Percentiles rank a stretch among this genome's conserved stretches.
phyloP scores from a whole-genome alignment of 1,140 invertebrate species.

The Drosophila asahinai region DNA sequence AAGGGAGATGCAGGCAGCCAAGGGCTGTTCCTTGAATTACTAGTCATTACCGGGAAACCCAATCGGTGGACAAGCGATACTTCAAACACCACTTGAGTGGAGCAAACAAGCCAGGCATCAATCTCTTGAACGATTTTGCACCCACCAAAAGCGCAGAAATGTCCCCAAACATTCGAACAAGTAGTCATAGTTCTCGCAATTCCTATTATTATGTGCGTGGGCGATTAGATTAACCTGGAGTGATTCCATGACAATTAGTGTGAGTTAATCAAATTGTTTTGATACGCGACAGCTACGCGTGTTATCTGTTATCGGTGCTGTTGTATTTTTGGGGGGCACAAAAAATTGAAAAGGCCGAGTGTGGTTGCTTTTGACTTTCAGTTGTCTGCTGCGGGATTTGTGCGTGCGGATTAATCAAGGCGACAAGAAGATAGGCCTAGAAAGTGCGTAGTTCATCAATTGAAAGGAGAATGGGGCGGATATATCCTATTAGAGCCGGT shows the following conservation, averaged over 20 bases:
- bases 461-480: conserved; percentile 58
- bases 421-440: conserved; percentile 25
- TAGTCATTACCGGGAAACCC: not conserved
- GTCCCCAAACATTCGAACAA: conserved; percentile 6
- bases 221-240: conserved; percentile 57
- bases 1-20: conserved; percentile 52
- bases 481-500: conserved; percentile 65
- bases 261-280: conserved; percentile 69
- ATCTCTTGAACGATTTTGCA: conserved; percentile 14
- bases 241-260: conserved; percentile 30
- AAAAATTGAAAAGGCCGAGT: conserved; percentile 8
- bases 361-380: conserved; percentile 22
- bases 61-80: not conserved
- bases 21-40: not conserved
- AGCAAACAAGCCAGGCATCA: not conserved
- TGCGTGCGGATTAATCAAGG: conserved; percentile 56
- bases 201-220: conserved; percentile 37
- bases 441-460: conserved; percentile 55
- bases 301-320: conserved; percentile 59
- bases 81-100: not conserved
- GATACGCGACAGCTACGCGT: conserved; percentile 38
- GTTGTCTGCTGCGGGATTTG: conserved; percentile 21
- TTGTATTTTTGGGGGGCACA: conserved; percentile 1
- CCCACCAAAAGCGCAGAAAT: not conserved
- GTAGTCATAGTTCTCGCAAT: not conserved